Evolutionary conservation across 2,113 vertebrate genomes (phyloP).

Genomic region (Oophaga pumilio): DNA sequence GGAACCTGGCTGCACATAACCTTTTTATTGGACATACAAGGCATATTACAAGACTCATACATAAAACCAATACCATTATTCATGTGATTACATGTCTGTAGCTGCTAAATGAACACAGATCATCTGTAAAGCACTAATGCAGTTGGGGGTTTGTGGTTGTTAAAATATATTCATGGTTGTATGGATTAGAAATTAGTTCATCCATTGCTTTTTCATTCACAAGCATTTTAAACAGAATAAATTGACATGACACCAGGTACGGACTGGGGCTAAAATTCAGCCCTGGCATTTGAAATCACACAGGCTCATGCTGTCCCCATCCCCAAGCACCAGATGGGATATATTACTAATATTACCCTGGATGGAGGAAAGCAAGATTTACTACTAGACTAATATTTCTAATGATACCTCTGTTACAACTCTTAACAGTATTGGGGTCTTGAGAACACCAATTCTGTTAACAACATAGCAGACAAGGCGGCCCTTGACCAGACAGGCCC

Average conservation of each 20-base stretch:
- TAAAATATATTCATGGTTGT: background rate
- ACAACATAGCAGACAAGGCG: too few species aligned
- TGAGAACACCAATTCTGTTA: too few species aligned
- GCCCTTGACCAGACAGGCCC: too few species aligned
- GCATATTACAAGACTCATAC: slow-evolving; percentile 3
- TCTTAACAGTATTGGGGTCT: too few species aligned
- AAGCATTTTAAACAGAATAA: background rate
- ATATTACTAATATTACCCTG: too few species aligned
- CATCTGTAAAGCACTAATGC: background rate
- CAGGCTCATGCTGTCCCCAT: too few species aligned
- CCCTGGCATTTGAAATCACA: too few species aligned
- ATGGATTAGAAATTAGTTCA: slow-evolving; percentile 8
- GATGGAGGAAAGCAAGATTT: too few species aligned
- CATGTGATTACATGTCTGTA: background rate
- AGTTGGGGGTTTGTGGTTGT: background rate
- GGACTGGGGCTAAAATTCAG: too few species aligned
- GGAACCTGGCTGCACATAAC: background rate
- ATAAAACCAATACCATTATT: background rate
- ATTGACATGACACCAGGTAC: background rate
- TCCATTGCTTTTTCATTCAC: background rate
- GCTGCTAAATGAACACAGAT: background rate
- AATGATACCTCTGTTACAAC: too few species aligned
- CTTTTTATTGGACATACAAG: slow-evolving; percentile 26
- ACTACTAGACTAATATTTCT: too few species aligned
- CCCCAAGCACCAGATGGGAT: too few species aligned